These are phyloP conservation scores for Ectropis grisescens DNA, from an alignment of 1,140 invertebrate genomes.

Conservation along the genomic window DNA sequence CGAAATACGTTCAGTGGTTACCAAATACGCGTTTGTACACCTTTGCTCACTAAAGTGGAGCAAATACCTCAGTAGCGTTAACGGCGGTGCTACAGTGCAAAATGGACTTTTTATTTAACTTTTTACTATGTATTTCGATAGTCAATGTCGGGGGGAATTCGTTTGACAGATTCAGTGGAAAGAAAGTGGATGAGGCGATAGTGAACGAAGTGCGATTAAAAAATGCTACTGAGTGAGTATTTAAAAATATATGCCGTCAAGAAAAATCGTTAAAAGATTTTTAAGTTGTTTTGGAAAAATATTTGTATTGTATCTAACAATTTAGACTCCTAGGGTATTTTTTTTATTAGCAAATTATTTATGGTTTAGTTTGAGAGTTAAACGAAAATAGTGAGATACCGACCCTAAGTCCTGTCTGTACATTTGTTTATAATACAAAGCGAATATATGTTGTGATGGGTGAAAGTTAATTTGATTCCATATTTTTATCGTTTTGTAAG, in stretches of 20 bases:
- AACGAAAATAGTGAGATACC: not conserved
- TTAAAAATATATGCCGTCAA: not conserved
- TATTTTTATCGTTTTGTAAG: too few species aligned
- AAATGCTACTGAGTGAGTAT: constrained; percentile 18
- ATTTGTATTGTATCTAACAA: not conserved
- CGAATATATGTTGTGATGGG: too few species aligned
- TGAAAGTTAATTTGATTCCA: too few species aligned
- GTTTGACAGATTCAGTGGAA: constrained; percentile 25
- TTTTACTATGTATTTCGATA: constrained; percentile 22
- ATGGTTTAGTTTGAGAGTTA: too few species aligned
- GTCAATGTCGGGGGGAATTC: constrained; percentile 1
- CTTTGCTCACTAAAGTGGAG: too few species aligned
- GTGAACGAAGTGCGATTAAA: constrained; percentile 17
- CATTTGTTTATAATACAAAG: too few species aligned
- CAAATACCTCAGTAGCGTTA: too few species aligned
- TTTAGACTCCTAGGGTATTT: too few species aligned
- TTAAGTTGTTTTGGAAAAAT: not conserved
- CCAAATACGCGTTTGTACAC: too few species aligned
- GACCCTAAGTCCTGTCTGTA: not conserved
- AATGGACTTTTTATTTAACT: constrained; percentile 22
- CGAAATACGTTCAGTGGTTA: too few species aligned
- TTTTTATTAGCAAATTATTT: too few species aligned
- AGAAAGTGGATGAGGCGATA: constrained; percentile 17
- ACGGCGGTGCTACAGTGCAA: too few species aligned
- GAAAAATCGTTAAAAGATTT: not conserved